Evolutionary conservation across 2,113 vertebrate species (phyloP), one percentile per base, ranked within the genome.

Genomic region (Eonycteris spelaea): DNA sequence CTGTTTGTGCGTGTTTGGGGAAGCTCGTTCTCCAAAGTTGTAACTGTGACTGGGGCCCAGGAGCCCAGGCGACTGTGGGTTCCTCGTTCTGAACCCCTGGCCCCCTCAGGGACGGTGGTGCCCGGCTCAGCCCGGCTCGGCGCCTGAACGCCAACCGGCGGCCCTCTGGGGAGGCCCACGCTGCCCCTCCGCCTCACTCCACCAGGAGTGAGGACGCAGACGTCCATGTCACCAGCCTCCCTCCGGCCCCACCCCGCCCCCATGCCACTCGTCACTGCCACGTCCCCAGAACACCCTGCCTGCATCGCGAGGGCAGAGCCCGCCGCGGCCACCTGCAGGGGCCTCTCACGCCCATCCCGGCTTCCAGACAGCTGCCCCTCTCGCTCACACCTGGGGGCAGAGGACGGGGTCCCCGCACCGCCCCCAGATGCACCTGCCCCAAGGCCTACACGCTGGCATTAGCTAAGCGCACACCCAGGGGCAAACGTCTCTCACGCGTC

Each of bases 261-360:
- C 15, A 0, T 0, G 5, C 33, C 73, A 40, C 15, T 0, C 0
- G 6, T 35, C 73, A 40, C 79, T 80, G 43, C 90, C 87, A 26
- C 55, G 15, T 30, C 70, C 24, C 14, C 19, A 3, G 1, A 1
- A 0, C 51, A 21, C 55, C 68, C 21, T 10, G n/a, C 53, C 35
- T 55, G 12, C 53, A 3, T 86, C 48, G 0, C 0, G 0, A 53
- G 55, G 12, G 6, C 68, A 0, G 1, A 68, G 51, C 87, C 82
- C 30, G 18, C 0, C 0, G 86, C 65, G 7, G 59, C n/a, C 3
- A 12, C 40, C 40, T 24, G 55, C 22, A 48, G 55, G 73, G 55
- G 10, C 2, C 11, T 19, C 74, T 51, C 38, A 1, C 45, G 16
- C 26, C 70, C 22, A 13, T 18, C 48, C n/a, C 3, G 12, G 15